These are phyloP conservation scores for Catalaphyllia jardinei DNA, from an alignment of 64 coral and sea anemone species.

Conservation along the genomic window DNA sequence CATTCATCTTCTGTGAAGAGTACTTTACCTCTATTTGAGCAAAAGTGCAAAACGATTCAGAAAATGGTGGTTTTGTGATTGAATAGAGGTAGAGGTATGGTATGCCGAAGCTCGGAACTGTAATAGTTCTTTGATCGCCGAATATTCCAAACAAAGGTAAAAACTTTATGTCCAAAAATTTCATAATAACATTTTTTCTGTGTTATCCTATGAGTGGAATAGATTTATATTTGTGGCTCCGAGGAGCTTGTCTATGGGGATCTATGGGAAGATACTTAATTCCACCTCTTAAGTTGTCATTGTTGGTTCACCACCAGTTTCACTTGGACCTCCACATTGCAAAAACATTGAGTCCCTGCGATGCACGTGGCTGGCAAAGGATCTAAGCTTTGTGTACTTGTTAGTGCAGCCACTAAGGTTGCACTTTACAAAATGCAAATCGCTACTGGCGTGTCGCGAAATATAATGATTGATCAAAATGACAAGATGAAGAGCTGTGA, in stretches of 20 bases:
- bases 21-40: too few species aligned
- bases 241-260: not conserved
- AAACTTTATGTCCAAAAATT: too few species aligned
- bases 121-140: too few species aligned
- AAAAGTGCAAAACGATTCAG: too few species aligned
- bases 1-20: too few species aligned
- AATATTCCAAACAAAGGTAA: too few species aligned
- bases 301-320: constrained; percentile 13
- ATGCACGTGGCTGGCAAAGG: not conserved
- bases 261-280: not conserved
- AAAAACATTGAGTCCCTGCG: not conserved
- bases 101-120: too few species aligned
- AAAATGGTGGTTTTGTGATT: too few species aligned
- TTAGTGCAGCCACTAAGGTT: not conserved
- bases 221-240: too few species aligned
- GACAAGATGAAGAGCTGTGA: not conserved
- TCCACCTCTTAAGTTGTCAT: not conserved
- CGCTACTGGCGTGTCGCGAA: not conserved
- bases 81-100: too few species aligned
- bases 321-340: constrained; percentile 7
- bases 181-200: too few species aligned
- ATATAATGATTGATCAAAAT: not conserved
- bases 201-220: too few species aligned
- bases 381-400: not conserved
- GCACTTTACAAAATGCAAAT: not conserved